Percentiles rank a stretch among this genome's conserved stretches.
These are phyloP conservation scores for Abramis brama DNA, from an alignment of 2,113 vertebrate species.

Conservation along the genomic window DNA sequence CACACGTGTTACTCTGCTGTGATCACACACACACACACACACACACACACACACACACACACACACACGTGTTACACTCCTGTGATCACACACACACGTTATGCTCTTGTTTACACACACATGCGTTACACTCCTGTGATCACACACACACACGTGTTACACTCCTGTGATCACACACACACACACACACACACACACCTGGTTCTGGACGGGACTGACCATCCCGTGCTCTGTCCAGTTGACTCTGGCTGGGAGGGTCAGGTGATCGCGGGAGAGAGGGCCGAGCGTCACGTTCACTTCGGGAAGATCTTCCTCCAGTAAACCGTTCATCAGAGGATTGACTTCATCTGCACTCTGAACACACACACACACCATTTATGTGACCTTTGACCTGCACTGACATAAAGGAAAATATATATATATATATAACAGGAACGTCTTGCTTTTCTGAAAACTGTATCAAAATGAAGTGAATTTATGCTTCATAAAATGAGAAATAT, in stretches of 20 bases:
- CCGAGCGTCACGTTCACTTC: not conserved
- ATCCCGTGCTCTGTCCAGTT: constrained; percentile 83
- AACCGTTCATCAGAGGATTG: constrained; percentile 66
- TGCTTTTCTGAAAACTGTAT: too few species aligned
- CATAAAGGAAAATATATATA: not conserved
- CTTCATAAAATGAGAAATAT: too few species aligned
- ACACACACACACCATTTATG: not conserved
- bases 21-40: constrained; percentile 63
- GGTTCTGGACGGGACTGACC: constrained; percentile 82
- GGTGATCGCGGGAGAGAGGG: rapidly evolving
- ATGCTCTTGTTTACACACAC: too few species aligned
- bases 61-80: too few species aligned
- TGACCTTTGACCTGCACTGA: not conserved
- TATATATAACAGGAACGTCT: too few species aligned
- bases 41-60: too few species aligned
- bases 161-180: constrained; percentile 43
- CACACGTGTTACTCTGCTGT: constrained; percentile 56
- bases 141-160: constrained; percentile 57
- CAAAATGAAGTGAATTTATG: too few species aligned
- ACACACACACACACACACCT: constrained; percentile 68
- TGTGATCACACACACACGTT: too few species aligned
- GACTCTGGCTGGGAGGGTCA: constrained; percentile 64
- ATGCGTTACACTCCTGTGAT: too few species aligned
- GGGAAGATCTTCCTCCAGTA: constrained; percentile 66
- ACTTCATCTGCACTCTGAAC: constrained; percentile 84